Base-by-base conservation (phyloP, 2,888 invertebrate species). In the Cremastinae sp. region DNA sequence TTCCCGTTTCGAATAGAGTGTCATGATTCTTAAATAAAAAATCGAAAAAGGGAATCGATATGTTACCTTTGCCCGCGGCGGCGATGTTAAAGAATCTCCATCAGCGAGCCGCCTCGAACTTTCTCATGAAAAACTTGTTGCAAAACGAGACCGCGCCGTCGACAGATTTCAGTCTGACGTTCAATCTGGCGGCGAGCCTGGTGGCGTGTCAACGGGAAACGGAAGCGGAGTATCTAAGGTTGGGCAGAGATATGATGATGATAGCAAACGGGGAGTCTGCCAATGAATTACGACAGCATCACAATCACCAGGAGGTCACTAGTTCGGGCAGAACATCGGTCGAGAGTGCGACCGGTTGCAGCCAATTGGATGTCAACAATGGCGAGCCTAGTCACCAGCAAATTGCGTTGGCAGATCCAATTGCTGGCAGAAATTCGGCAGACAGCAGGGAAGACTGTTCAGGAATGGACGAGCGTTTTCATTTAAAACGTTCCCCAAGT, bases 121-220 rank as follows among this genome's bases (percentile, higher is more conserved):
- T 93, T 82, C 83, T 93, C 64, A 92, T 93, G 78, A 93, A 93
- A 85, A 93, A 93, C 80, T 91, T 93, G 16, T 86, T 93, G 65
- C 93, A 93, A 77, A 92, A 92, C 80, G 92, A 92, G 81, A 91
- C 92, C 0, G 22, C 79, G 0, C 77, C 78, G n/a, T 66, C 83
- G 3, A 81, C 86, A 51, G 79, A 90, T 58, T 83, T 91, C 89
- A 88, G 92, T 89, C 90, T 92, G 79, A 93, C 92, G 76, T 84
- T 93, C 12, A 92, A 92, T 78, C 92, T 92, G 81, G 88, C 89
- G 12, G 88, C 89, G 10, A 89, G 88, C 59, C 54, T 89, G 66
- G 86, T 89, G 65, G 88, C 86, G 4, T 81, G 88, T 34, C 89
- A 89, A 53, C 85, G 89, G 0, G 89, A 88, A 74, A 81, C 87